These are phyloP conservation scores for Thaleichthys pacificus DNA, from an alignment of 2,797 vertebrate species.

Conservation along the genomic window DNA sequence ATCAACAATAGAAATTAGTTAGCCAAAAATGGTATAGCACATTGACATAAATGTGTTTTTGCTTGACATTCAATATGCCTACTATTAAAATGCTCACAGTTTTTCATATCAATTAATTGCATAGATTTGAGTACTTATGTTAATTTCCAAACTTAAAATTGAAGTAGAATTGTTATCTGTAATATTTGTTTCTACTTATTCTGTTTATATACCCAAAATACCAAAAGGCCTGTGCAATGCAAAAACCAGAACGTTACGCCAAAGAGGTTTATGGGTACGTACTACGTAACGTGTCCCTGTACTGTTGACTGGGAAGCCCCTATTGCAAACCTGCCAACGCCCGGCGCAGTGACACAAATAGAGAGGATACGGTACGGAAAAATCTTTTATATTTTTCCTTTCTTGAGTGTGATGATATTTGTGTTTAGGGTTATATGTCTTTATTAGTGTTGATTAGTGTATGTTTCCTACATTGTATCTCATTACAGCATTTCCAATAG, in stretches of 20 bases:
- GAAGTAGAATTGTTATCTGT: too few species aligned
- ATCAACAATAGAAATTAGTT: not conserved
- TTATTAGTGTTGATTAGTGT: not conserved
- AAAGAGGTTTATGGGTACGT: conserved; percentile 15
- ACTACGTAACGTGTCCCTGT: conserved; percentile 72
- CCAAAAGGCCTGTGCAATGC: too few species aligned
- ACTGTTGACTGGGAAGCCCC: conserved; percentile 76
- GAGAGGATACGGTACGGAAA: conserved; percentile 70
- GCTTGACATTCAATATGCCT: too few species aligned
- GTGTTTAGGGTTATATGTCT: not conserved
- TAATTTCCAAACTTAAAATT: too few species aligned
- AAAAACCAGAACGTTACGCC: not conserved
- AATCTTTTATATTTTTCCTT: not conserved
- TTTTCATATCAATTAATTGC: too few species aligned
- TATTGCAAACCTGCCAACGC: conserved; percentile 80
- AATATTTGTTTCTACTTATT: too few species aligned
- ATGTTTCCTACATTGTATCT: not conserved
- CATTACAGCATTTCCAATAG: not conserved
- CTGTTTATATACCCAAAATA: too few species aligned
- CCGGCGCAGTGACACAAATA: conserved; percentile 75
- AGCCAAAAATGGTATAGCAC: not conserved
- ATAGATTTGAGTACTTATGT: too few species aligned
- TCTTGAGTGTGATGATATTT: not conserved
- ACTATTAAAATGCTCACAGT: too few species aligned
- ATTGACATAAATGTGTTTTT: too few species aligned